A percentile compares a stretch with the other conserved stretches of the same genome.
phyloP scores from a whole-genome alignment of 1,140 invertebrate species.

The Chlorops oryzae region DNA sequence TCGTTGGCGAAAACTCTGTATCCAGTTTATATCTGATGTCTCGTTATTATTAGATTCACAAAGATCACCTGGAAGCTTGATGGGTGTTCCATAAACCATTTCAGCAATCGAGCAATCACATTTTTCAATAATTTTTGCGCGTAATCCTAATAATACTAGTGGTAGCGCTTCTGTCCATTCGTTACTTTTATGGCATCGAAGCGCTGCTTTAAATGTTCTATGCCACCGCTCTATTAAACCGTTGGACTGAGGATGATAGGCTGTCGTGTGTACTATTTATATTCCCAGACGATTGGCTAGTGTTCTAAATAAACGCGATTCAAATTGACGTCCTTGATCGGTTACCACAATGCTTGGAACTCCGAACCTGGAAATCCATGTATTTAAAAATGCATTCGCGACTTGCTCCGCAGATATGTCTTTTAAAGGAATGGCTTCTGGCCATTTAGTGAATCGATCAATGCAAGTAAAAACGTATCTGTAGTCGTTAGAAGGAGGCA shows the following conservation, averaged over 20 bases:
- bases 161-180: slow-evolving; percentile 42
- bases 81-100: slow-evolving; percentile 11
- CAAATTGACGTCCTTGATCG: slow-evolving; percentile 37
- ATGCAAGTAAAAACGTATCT: slow-evolving; percentile 26
- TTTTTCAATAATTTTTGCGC: slow-evolving; percentile 39
- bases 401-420: slow-evolving; percentile 39
- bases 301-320: slow-evolving; percentile 22
- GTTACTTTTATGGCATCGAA: slow-evolving; percentile 22
- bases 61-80: slow-evolving; percentile 29
- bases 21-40: no score
- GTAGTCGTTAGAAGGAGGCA: slow-evolving; percentile 6
- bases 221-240: slow-evolving; percentile 48
- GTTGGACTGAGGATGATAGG: slow-evolving; percentile 45
- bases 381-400: slow-evolving; percentile 28
- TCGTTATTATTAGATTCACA: no score
- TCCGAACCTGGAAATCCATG: slow-evolving; percentile 44
- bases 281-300: slow-evolving; percentile 21
- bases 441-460: slow-evolving; percentile 34
- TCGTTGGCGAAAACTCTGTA: no score
- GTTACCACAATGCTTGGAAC: slow-evolving; percentile 27
- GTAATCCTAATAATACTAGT: slow-evolving; percentile 44
- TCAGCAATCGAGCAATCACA: slow-evolving; percentile 28
- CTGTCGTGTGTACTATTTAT: slow-evolving; percentile 32
- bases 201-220: slow-evolving; percentile 14
- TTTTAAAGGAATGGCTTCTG: slow-evolving; percentile 25